These are phyloP conservation scores for Tinea semifulvella DNA, from an alignment of 2,888 invertebrate species.

Conservation along the genomic window DNA sequence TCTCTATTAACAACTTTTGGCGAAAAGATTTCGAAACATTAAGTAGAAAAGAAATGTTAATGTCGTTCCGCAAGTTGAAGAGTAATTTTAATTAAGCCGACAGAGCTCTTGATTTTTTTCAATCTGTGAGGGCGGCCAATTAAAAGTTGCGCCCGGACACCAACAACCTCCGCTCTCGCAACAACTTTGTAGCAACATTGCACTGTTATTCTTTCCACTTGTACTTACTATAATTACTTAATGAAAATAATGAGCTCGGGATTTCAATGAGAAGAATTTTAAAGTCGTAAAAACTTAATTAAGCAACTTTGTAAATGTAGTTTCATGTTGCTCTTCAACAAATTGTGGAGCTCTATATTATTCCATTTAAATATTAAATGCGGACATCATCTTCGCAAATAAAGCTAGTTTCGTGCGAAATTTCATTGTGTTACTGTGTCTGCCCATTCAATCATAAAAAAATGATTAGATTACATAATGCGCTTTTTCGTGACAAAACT, in stretches of 20 bases:
- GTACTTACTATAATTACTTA: slow-evolving; percentile 8
- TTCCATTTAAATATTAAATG: too few species aligned
- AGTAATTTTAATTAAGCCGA: slow-evolving; percentile 54
- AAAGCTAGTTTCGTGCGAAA: too few species aligned
- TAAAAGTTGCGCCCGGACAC: slow-evolving; percentile 49
- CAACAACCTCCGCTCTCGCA: slow-evolving; percentile 33
- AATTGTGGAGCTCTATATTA: too few species aligned
- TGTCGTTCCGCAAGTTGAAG: slow-evolving; percentile 40
- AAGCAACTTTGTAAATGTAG: neutral
- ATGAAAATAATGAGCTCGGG: slow-evolving; percentile 9
- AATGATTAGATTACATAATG: too few species aligned
- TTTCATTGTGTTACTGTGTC: too few species aligned
- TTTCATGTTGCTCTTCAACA: neutral
- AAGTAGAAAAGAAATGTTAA: slow-evolving; percentile 15
- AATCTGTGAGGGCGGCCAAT: slow-evolving; percentile 51
- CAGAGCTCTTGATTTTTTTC: slow-evolving; percentile 48
- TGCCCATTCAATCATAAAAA: too few species aligned
- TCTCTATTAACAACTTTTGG: neutral
- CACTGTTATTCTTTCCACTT: slow-evolving; percentile 13
- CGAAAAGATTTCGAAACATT: slow-evolving; percentile 12
- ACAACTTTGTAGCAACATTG: slow-evolving; percentile 12
- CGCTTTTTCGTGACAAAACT: too few species aligned
- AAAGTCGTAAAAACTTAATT: slow-evolving; percentile 1
- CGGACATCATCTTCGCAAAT: too few species aligned
- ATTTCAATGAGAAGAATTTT: slow-evolving; percentile 5